These are phyloP conservation scores for Drosophila burlai DNA, from an alignment of 1,140 invertebrate genomes.

Conservation along the genomic window DNA sequence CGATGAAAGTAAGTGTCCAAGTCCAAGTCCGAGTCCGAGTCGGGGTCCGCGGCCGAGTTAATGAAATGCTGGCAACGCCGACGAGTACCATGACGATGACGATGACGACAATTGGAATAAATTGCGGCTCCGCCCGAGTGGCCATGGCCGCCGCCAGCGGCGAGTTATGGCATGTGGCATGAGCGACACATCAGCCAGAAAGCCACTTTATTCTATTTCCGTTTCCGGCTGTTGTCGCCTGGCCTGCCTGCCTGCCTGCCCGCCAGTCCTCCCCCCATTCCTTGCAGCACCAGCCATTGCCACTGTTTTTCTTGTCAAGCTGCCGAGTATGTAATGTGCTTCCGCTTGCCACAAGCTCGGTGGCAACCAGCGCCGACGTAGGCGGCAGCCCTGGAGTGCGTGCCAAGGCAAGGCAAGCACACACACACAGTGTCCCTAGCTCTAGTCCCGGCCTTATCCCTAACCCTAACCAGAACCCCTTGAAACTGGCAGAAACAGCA, in stretches of 20 bases:
- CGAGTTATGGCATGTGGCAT: slow-evolving; percentile 9
- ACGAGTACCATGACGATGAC: slow-evolving; percentile 20
- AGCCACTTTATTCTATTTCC: slow-evolving; percentile 82
- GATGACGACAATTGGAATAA: slow-evolving; percentile 62
- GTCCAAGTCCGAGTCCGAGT: slow-evolving; percentile 38
- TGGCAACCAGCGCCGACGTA: slow-evolving; percentile 41
- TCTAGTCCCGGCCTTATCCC: background rate
- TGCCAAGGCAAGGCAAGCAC: slow-evolving; percentile 58
- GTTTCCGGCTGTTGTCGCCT: slow-evolving; percentile 79
- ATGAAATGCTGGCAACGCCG: slow-evolving; percentile 66
- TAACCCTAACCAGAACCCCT: slow-evolving; percentile 3
- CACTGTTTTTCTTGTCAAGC: slow-evolving; percentile 61
- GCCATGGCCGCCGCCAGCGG: background rate
- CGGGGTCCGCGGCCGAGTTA: slow-evolving; percentile 50
- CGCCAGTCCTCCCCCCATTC: background rate
- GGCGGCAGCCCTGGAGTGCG: slow-evolving; percentile 52
- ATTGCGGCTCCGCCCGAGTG: slow-evolving; percentile 36
- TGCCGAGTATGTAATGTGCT: slow-evolving; percentile 81
- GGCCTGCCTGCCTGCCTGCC: slow-evolving; percentile 5
- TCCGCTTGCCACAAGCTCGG: slow-evolving; percentile 73
- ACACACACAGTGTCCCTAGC: slow-evolving; percentile 17
- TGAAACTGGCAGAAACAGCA: background rate
- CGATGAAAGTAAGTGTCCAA: slow-evolving; percentile 33
- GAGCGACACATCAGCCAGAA: slow-evolving; percentile 70
- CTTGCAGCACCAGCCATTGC: background rate